Evolutionary conservation across 1,140 invertebrate genomes (phyloP).

Genomic region (Saccostrea echinata): DNA sequence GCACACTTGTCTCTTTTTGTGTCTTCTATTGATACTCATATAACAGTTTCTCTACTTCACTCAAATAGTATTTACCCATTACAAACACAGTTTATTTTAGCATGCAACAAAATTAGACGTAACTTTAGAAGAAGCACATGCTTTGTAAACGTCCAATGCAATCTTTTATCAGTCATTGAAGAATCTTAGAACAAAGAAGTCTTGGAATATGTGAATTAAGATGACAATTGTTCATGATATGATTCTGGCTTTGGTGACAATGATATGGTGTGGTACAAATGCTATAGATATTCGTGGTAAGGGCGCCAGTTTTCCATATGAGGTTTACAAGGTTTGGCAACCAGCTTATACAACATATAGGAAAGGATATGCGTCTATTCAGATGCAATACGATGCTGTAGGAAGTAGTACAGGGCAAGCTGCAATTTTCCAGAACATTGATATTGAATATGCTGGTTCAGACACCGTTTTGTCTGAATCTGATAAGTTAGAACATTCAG

Average conservation of each 20-base stretch:
- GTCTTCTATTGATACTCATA: not conserved
- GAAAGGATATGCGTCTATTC: constrained; percentile 36
- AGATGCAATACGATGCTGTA: constrained; percentile 60
- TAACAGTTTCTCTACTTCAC: constrained; percentile 6
- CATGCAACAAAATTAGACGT: not conserved
- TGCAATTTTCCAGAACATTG: constrained; percentile 51
- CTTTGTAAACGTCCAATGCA: not conserved
- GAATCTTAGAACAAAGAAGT: too few species aligned
- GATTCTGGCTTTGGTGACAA: not conserved
- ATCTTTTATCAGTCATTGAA: too few species aligned
- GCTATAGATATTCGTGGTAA: constrained; percentile 40
- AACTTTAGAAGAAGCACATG: not conserved
- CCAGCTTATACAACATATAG: constrained; percentile 45
- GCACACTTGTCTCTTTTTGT: not conserved
- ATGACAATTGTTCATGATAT: not conserved
- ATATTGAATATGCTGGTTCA: constrained; percentile 67
- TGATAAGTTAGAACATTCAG: constrained; percentile 47
- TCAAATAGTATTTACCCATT: not conserved
- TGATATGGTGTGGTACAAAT: not conserved
- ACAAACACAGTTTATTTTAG: constrained; percentile 20
- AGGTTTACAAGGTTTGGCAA: constrained; percentile 54
- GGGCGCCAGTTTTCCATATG: constrained; percentile 53
- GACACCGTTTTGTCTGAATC: constrained; percentile 58
- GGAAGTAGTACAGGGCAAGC: constrained; percentile 65
- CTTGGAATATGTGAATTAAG: not conserved